phyloP scores from a whole-genome alignment of 2,113 vertebrate species.

The Octodon degus region DNA sequence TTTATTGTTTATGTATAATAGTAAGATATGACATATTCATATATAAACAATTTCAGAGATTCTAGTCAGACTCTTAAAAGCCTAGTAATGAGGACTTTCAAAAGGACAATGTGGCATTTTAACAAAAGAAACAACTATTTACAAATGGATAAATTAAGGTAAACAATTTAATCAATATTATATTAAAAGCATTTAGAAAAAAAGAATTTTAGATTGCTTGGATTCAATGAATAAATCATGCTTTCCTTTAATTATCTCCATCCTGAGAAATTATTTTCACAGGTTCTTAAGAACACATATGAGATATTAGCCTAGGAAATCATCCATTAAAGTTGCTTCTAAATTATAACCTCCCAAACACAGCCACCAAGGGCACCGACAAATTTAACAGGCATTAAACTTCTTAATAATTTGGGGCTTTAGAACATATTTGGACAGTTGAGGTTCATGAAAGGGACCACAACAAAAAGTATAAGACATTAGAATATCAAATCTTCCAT shows the following conservation, averaged over 20 bases:
- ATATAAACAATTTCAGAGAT: constrained; percentile 37
- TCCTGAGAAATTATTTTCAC: neutral
- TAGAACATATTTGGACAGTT: constrained; percentile 28
- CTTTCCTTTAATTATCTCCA: constrained; percentile 3
- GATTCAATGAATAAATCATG: neutral
- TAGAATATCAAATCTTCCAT: neutral
- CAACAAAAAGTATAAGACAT: constrained; percentile 25
- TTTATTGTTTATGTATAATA: constrained; percentile 32
- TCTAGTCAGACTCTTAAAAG: neutral
- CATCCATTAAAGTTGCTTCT: neutral
- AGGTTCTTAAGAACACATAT: neutral
- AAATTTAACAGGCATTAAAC: neutral
- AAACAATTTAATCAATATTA: constrained; percentile 14
- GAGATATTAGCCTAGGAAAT: neutral
- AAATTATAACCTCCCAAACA: neutral
- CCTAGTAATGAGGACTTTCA: neutral
- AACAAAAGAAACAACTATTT: constrained; percentile 39
- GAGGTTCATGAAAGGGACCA: constrained; percentile 36
- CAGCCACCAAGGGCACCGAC: neutral
- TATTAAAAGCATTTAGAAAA: constrained; percentile 25
- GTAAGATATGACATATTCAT: neutral
- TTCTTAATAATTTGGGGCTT: neutral
- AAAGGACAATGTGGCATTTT: neutral
- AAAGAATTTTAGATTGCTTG: neutral
- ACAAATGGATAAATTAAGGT: neutral